Evolutionary conservation across 37 sponge, comb jelly and placozoan species (phyloP).

Genomic region (Hexactinellida sp.): DNA sequence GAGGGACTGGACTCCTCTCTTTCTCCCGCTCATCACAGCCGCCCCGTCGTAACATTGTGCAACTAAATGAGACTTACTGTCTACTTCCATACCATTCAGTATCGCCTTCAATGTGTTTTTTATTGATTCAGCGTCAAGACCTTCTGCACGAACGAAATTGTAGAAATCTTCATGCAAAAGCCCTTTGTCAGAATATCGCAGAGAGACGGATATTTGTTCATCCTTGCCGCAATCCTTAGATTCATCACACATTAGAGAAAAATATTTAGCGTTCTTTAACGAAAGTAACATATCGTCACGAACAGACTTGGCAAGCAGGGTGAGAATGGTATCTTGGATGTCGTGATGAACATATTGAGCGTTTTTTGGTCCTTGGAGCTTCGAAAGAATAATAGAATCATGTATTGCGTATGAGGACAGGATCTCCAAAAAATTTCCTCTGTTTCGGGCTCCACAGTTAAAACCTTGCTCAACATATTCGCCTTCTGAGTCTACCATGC

Average conservation of each 20-base stretch:
- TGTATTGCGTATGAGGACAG: conserved; percentile 9
- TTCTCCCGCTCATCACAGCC: conserved; percentile 13
- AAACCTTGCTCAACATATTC: conserved; percentile 2
- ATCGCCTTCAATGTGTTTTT: conserved; percentile 2
- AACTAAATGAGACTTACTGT: conserved; percentile 7
- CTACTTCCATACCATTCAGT: conserved; percentile 3
- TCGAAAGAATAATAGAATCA: not conserved
- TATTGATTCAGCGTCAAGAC: no score
- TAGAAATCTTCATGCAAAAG: conserved; percentile 9
- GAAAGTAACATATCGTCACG: not conserved
- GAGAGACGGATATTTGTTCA: conserved; percentile 13
- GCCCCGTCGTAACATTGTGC: not conserved
- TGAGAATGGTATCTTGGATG: not conserved
- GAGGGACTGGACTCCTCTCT: conserved; percentile 8
- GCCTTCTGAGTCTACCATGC: not conserved
- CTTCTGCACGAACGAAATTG: conserved; percentile 16
- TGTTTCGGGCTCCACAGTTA: conserved; percentile 14
- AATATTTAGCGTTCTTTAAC: not conserved
- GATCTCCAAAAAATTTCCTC: conserved; percentile 15
- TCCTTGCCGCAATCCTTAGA: not conserved
- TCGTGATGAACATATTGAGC: conserved; percentile 16
- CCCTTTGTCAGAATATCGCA: conserved; percentile 6
- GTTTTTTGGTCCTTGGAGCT: not conserved
- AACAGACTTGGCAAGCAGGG: conserved; percentile 16
- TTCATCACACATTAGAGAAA: conserved; percentile 12